Evolutionary conservation across 2,888 invertebrate species (phyloP).

Genomic region (Lepidocyrtinus sp.): DNA sequence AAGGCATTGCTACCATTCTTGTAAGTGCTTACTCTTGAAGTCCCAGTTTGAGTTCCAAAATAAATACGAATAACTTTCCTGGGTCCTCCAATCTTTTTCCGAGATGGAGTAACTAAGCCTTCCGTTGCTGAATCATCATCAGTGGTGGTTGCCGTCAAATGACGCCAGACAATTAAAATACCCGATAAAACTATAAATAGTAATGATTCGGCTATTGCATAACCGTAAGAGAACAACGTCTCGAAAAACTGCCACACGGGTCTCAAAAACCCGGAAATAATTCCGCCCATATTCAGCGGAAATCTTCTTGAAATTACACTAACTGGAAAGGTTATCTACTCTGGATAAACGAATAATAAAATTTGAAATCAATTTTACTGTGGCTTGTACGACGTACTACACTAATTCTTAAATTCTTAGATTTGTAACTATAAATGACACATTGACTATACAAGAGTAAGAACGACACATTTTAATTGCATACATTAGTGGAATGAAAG

Average conservation of each 20-base stretch:
- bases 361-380: no score
- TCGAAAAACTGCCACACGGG: constrained; percentile 28
- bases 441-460: no score
- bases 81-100: constrained; percentile 8
- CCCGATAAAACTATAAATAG: constrained; percentile 58
- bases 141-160: background rate
- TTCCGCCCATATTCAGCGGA: constrained; percentile 8
- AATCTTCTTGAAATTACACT: no score
- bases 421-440: no score
- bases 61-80: constrained; percentile 68
- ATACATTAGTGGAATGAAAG: no score
- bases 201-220: constrained; percentile 56
- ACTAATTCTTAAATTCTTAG: no score
- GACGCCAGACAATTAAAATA: constrained; percentile 45
- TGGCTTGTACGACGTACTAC: no score
- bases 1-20: background rate
- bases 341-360: no score
- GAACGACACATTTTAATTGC: no score
- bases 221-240: constrained; percentile 54
- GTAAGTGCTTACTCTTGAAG: constrained; percentile 69
- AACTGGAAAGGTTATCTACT: no score
- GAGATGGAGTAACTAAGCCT: background rate
- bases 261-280: constrained; percentile 16
- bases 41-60: constrained; percentile 71
- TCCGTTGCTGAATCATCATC: constrained; percentile 22